These are phyloP conservation scores for Xestia c-nigrum DNA, from an alignment of 2,888 invertebrate genomes.

Conservation along the genomic window DNA sequence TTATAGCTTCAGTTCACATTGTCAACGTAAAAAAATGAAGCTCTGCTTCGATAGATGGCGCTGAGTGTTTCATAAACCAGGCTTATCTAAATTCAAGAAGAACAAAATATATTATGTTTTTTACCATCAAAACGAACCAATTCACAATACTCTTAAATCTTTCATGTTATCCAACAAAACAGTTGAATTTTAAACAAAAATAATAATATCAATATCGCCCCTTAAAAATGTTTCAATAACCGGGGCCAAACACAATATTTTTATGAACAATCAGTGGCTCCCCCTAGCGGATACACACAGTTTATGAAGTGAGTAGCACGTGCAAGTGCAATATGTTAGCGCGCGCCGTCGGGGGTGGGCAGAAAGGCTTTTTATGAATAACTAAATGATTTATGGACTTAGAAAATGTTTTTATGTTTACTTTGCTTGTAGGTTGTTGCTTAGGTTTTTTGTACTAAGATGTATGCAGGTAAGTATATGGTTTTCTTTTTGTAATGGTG, in stretches of 20 bases:
- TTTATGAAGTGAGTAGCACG: slow-evolving; percentile 89
- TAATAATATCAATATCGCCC: slow-evolving; percentile 37
- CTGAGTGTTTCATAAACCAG: slow-evolving; percentile 2
- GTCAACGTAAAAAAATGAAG: slow-evolving; percentile 23
- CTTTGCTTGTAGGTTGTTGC: neutral
- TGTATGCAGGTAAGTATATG: neutral
- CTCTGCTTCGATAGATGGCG: slow-evolving; percentile 49
- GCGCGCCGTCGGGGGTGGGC: slow-evolving; percentile 70
- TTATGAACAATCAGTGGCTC: slow-evolving; percentile 84
- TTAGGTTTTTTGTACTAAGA: neutral
- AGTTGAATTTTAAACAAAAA: slow-evolving; percentile 20
- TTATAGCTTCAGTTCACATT: neutral
- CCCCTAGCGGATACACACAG: slow-evolving; percentile 84
- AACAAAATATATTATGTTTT: neutral
- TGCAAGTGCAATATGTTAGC: slow-evolving; percentile 88
- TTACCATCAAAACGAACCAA: neutral
- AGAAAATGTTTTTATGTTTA: slow-evolving; percentile 68
- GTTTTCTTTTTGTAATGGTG: too few relatives aligned
- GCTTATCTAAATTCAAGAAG: neutral
- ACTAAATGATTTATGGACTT: slow-evolving; percentile 89
- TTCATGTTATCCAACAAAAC: neutral
- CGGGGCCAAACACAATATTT: slow-evolving; percentile 74
- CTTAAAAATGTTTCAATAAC: slow-evolving; percentile 42
- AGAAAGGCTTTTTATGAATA: slow-evolving; percentile 89
- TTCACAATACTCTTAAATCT: too few relatives aligned